Evolutionary conservation across 2,888 invertebrate genomes (phyloP).

Genomic region (Protodeltote pygarga): DNA sequence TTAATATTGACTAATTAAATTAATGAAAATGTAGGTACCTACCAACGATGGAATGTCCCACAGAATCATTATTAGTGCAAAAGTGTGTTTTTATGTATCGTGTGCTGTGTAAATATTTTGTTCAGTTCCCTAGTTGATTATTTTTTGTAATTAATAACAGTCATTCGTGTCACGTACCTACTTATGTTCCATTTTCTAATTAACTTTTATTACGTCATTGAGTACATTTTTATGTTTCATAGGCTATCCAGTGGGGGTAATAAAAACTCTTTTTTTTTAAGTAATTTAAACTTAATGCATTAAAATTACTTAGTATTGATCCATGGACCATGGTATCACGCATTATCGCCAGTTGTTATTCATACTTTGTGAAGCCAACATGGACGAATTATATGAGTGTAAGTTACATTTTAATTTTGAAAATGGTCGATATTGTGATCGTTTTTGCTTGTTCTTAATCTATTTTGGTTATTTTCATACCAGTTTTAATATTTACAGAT

Average conservation of each 20-base stretch:
- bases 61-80: slow-evolving; percentile 12
- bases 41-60: background rate
- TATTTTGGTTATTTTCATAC: too few relatives aligned
- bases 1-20: slow-evolving; percentile 11
- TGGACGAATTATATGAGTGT: slow-evolving; percentile 22
- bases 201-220: slow-evolving; percentile 35
- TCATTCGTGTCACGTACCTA: slow-evolving; percentile 11
- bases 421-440: too few relatives aligned
- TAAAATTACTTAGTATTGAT: background rate
- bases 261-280: slow-evolving; percentile 22
- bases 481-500: too few relatives aligned
- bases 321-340: background rate
- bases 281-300: slow-evolving; percentile 13
- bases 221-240: slow-evolving; percentile 28
- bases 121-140: slow-evolving; percentile 37
- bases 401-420: slow-evolving; percentile 8
- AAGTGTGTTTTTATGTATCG: slow-evolving; percentile 18
- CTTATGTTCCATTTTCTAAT: slow-evolving; percentile 35
- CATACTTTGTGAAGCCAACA: slow-evolving; percentile 19
- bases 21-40: background rate
- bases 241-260: slow-evolving; percentile 31
- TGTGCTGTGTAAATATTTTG: slow-evolving; percentile 19
- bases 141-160: slow-evolving; percentile 29
- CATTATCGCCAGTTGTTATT: slow-evolving; percentile 31
- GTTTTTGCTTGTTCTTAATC: too few relatives aligned